phyloP scores from a whole-genome alignment of 1,140 invertebrate genomes.

The Penaeus indicus region DNA sequence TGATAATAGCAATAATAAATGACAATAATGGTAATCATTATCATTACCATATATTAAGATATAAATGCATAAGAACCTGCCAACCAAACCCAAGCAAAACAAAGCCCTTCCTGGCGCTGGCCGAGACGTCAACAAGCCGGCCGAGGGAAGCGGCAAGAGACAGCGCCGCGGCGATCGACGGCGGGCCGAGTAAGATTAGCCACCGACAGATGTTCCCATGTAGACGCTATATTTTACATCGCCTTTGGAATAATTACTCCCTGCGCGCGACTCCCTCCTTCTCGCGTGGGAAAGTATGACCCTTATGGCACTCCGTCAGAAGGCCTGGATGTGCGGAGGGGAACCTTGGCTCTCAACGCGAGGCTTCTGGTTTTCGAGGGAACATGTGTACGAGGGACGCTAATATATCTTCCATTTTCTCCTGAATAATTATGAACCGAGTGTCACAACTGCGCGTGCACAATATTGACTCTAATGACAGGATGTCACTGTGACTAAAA shows the following conservation, averaged over 20 bases:
- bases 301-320: slow-evolving; percentile 1
- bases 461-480: slow-evolving; percentile 41
- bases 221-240: slow-evolving; percentile 60
- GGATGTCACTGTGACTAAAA: slow-evolving; percentile 26
- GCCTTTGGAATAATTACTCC: slow-evolving; percentile 58
- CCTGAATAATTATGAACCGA: slow-evolving; percentile 49
- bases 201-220: slow-evolving; percentile 59
- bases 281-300: not conserved
- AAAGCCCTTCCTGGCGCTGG: not conserved
- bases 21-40: too few species aligned
- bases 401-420: slow-evolving; percentile 54
- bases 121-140: not conserved
- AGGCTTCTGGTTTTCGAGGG: slow-evolving; percentile 54
- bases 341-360: not conserved
- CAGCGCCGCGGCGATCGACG: slow-evolving; percentile 33
- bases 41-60: too few species aligned
- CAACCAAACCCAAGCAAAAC: not conserved
- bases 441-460: not conserved
- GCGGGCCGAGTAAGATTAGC: slow-evolving; percentile 39
- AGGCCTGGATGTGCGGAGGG: slow-evolving; percentile 4
- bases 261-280: slow-evolving; percentile 18
- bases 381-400: slow-evolving; percentile 60
- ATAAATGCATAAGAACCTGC: too few species aligned
- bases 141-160: not conserved
- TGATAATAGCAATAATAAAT: too few species aligned